Percentiles rank a stretch among this genome's conserved stretches.
These are phyloP conservation scores for Parotocinclus haroldoi DNA, from an alignment of 2,797 vertebrate species.

Conservation along the genomic window DNA sequence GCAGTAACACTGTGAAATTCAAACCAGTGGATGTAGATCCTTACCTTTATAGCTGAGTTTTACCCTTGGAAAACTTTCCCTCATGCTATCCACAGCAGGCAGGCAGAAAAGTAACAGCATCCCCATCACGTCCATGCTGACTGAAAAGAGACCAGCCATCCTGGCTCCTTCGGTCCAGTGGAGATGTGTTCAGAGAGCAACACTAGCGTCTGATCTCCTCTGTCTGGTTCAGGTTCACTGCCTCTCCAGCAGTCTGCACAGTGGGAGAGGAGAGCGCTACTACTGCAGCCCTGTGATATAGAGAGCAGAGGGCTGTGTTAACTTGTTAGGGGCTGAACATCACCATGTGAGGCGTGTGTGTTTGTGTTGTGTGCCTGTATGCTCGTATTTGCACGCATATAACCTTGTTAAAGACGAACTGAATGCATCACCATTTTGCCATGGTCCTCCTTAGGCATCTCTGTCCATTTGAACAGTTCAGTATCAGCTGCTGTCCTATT, in stretches of 20 bases:
- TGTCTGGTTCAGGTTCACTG: constrained; percentile 33
- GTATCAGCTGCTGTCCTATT: constrained; percentile 51
- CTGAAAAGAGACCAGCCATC: constrained; percentile 57
- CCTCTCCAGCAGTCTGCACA: constrained; percentile 38
- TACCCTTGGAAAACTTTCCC: constrained; percentile 87
- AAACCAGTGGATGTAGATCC: not conserved
- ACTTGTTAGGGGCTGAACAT: constrained; percentile 34
- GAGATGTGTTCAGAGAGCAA: constrained; percentile 46
- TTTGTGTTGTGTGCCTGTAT: constrained; percentile 37
- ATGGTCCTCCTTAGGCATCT: constrained; percentile 71
- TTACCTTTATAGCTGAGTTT: constrained; percentile 93
- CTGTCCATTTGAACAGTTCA: constrained; percentile 36
- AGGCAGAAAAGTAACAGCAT: constrained; percentile 69
- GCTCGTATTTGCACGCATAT: constrained; percentile 26
- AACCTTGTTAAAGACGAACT: constrained; percentile 53
- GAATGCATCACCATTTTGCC: constrained; percentile 67
- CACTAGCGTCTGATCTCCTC: constrained; percentile 25
- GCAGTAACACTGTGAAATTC: not conserved
- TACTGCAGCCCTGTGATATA: constrained; percentile 56
- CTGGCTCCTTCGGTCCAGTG: constrained; percentile 57
- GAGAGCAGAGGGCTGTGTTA: constrained; percentile 43
- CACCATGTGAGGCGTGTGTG: constrained; percentile 40
- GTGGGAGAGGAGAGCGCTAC: constrained; percentile 36
- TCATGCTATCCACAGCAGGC: constrained; percentile 72
- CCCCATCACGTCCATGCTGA: constrained; percentile 66